These are phyloP conservation scores for Elephas maximus DNA, from an alignment of 2,113 vertebrate species.

Conservation along the genomic window DNA sequence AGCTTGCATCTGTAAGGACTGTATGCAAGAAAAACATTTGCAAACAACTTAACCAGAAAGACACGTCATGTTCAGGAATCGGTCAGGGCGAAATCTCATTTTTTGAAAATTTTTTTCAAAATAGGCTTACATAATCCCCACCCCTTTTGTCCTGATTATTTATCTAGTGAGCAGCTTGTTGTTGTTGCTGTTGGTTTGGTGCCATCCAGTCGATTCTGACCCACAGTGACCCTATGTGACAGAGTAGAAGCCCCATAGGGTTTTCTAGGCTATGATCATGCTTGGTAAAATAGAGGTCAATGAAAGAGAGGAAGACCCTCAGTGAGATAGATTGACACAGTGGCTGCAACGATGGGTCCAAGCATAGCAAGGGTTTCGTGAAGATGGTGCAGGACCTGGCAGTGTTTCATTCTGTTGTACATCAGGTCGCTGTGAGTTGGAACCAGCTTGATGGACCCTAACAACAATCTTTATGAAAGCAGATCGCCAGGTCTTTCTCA, in stretches of 20 bases:
- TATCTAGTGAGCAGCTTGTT: not conserved
- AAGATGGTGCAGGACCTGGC: no score
- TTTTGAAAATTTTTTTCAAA: not conserved
- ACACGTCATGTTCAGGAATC: not conserved
- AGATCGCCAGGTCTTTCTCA: not conserved
- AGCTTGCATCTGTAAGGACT: not conserved
- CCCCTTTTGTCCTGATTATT: not conserved
- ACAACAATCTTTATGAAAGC: not conserved
- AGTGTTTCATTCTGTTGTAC: no score
- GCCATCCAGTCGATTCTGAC: not conserved
- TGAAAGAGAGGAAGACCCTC: no score
- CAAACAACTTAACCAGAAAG: slow-evolving; percentile 3
- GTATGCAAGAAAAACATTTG: slow-evolving; percentile 20
- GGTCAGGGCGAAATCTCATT: not conserved
- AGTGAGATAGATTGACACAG: no score
- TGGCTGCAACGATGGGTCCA: no score
- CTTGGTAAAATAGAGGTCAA: no score
- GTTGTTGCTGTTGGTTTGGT: not conserved
- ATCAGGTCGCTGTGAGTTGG: no score
- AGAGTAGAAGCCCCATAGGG: no score
- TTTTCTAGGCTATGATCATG: no score
- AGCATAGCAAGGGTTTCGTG: no score
- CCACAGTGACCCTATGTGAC: no score
- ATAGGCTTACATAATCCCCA: not conserved
- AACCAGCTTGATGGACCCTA: no score